phyloP scores from a whole-genome alignment of 1,140 invertebrate genomes.

The Procambarus virginalis region DNA sequence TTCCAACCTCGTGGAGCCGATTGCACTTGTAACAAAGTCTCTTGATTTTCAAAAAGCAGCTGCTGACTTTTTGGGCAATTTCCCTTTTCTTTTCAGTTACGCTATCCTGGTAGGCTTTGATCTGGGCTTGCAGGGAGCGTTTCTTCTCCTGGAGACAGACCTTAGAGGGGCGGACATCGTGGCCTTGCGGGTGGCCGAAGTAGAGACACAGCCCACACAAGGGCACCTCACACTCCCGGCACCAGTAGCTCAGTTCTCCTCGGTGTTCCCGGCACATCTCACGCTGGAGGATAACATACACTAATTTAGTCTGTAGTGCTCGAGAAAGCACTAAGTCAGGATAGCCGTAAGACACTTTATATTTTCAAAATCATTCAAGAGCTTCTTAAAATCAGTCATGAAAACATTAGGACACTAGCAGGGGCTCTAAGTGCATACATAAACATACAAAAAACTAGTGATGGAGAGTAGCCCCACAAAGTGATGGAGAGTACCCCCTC shows the following conservation, averaged over 20 bases:
- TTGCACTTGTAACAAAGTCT: background rate
- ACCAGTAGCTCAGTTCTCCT: conserved; percentile 39
- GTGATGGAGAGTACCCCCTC: too few relatives aligned
- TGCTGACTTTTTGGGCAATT: background rate
- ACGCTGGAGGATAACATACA: conserved; percentile 18
- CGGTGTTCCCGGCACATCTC: conserved; percentile 15
- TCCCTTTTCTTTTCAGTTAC: background rate
- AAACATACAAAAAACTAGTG: too few relatives aligned
- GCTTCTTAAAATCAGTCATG: too few relatives aligned
- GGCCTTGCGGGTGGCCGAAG: conserved; percentile 21
- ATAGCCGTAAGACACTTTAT: too few relatives aligned
- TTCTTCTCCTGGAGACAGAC: conserved; percentile 33
- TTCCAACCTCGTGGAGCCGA: conserved; percentile 7
- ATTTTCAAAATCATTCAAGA: too few relatives aligned
- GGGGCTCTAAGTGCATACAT: too few relatives aligned
- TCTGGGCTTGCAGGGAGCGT: background rate
- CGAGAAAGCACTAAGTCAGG: too few relatives aligned
- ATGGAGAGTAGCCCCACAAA: too few relatives aligned
- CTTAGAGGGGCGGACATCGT: conserved; percentile 25
- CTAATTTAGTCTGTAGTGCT: too few relatives aligned
- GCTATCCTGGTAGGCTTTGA: background rate
- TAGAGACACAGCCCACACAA: conserved; percentile 45
- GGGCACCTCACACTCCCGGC: conserved; percentile 11
- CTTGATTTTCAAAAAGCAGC: background rate
- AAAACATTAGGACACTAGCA: too few relatives aligned